phyloP scores from a whole-genome alignment of 2,797 vertebrate genomes.

The Champsocephalus esox region DNA sequence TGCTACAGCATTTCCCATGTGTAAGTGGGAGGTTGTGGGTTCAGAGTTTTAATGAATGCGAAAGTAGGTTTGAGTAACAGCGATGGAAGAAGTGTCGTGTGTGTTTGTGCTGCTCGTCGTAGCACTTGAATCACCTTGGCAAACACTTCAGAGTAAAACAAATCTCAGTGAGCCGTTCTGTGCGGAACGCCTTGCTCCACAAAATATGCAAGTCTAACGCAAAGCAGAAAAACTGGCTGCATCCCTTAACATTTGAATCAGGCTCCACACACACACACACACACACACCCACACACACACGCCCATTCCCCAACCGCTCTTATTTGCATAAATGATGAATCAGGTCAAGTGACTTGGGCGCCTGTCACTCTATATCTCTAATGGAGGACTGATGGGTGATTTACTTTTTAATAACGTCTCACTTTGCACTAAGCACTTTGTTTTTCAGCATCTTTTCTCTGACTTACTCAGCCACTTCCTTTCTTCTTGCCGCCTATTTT shows the following conservation, averaged over 20 bases:
- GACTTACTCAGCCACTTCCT: not conserved
- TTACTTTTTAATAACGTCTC: constrained; percentile 47
- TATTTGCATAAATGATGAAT: constrained; percentile 40
- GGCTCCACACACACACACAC: not conserved
- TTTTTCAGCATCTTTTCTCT: constrained; percentile 27
- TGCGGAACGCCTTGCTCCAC: not conserved
- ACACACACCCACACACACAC: too few relatives aligned
- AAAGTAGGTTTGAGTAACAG: constrained; percentile 3
- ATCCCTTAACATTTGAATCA: constrained; percentile 4
- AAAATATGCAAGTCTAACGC: constrained; percentile 7
- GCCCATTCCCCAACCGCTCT: not conserved
- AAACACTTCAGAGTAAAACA: constrained; percentile 19
- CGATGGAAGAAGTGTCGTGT: constrained; percentile 23
- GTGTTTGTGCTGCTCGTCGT: constrained; percentile 10
- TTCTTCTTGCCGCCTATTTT: not conserved
- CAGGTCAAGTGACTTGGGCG: constrained; percentile 33
- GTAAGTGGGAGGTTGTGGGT: constrained; percentile 9
- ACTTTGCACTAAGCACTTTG: constrained; percentile 31
- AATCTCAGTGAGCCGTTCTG: constrained; percentile 29
- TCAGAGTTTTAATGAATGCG: constrained; percentile 24
- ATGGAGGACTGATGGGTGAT: constrained; percentile 38
- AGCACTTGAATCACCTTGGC: constrained; percentile 18
- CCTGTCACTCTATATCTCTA: constrained; percentile 14
- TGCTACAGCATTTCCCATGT: not conserved
- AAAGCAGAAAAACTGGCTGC: not conserved